Base-by-base conservation (phyloP, 1,140 invertebrate species). In the Gonioctena quinquepunctata region DNA sequence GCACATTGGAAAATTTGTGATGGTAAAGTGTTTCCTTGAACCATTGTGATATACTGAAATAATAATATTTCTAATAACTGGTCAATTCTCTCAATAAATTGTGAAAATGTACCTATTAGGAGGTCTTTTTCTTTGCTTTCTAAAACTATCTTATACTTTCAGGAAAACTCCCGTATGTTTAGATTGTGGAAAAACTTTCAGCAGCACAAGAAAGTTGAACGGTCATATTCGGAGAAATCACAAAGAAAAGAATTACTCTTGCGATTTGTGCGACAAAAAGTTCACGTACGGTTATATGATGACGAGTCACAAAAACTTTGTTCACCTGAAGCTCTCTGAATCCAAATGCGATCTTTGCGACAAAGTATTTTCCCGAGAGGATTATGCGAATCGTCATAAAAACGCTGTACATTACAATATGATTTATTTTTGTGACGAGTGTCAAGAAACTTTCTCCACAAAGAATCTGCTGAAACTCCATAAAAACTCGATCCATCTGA, bases 291-390 rank as follows among this genome's bases (percentile, higher is more conserved):
- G 26, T 57, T 59, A 25, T n/a, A 28, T 23, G 22, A 28, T 77
- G 18, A 49, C 23, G n/a, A 68, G 26, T 2, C 91, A 93, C 70
- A 83, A 65, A 28, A 7, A 28, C 13, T 49, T 18, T 6, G 62
- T 54, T 21, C 62, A 65, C 26, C 22, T 61, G 19, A 28, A 6
- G 88, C 64, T 27, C 3, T 27, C 81, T 86, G 60, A 90, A 87
- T 0, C 90, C 92, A 74, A 89, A 87, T 0, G 90, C 90, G 68
- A 72, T 25, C 56, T 57, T 2, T 74, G 70, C 27, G 33, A 49
- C 1, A 72, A 62, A 60, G 49, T 59, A 0, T 70, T 76, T 13
- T 28, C 63, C 8, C 66, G 56, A 1, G 69, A 68, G 56, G 50
- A 56, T 0, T 25, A 48, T 11, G 49, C 67, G 42, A 48, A 52